Evolutionary conservation across 2,888 invertebrate species (phyloP).

Genomic region (Fabriciana adippe): DNA sequence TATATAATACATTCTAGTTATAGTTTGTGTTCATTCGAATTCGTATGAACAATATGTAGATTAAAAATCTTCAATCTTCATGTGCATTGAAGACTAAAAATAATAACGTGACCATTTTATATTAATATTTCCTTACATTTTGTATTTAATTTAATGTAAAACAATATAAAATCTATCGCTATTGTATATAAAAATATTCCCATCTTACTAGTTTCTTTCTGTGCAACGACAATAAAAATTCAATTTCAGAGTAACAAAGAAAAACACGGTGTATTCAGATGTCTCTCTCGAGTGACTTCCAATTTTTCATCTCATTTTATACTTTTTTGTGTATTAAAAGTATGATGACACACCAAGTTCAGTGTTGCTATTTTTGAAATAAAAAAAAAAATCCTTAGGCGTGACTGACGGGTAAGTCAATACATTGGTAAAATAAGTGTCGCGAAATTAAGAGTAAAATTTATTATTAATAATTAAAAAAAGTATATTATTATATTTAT

Average conservation of each 20-base stretch:
- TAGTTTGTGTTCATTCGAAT: too few species aligned
- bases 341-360: not conserved
- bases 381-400: too few species aligned
- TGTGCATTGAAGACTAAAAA: not conserved
- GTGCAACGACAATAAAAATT: slow-evolving; percentile 23
- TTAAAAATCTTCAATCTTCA: too few species aligned
- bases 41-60: too few species aligned
- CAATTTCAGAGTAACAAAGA: slow-evolving; percentile 29
- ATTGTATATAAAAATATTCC: not conserved
- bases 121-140: too few species aligned
- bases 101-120: not conserved
- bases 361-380: too few species aligned
- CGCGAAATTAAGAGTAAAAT: too few species aligned
- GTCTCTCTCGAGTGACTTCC: slow-evolving; percentile 19
- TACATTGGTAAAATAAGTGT: too few species aligned
- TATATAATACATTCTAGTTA: too few species aligned
- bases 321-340: slow-evolving; percentile 5
- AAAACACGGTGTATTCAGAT: slow-evolving; percentile 23
- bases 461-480: too few species aligned
- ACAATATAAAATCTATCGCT: not conserved
- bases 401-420: too few species aligned
- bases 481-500: too few species aligned
- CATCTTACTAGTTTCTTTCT: slow-evolving; percentile 1
- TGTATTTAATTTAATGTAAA: not conserved
- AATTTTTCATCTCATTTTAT: slow-evolving; percentile 17